Conservation (phyloP, 1,140 invertebrate species). For the Drosophila littoralis region DNA sequence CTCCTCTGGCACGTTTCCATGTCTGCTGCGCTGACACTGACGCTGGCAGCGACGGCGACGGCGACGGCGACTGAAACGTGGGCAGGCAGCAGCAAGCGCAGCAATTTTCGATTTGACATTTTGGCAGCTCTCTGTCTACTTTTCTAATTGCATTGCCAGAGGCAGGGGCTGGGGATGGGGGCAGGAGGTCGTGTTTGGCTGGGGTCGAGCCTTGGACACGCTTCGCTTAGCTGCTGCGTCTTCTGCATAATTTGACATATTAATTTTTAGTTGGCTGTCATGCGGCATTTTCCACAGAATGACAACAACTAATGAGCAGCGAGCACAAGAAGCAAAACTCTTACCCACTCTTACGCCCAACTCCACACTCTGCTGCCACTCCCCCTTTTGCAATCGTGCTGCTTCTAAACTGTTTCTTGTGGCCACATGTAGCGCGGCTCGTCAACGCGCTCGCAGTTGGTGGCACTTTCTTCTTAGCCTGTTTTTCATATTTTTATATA, state of each 20-base stretch:
- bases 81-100: slow-evolving; percentile 40
- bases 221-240: slow-evolving; percentile 45
- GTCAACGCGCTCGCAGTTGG: slow-evolving; percentile 58
- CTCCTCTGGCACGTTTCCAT: slow-evolving; percentile 37
- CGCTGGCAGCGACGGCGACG: slow-evolving; percentile 38
- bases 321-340: slow-evolving; percentile 2
- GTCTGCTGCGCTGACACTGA: slow-evolving; percentile 40
- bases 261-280: slow-evolving; percentile 67
- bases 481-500: background rate
- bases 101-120: slow-evolving; percentile 79
- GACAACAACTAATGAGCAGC: slow-evolving; percentile 60
- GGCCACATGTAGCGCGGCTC: slow-evolving; percentile 45
- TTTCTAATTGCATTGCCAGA: slow-evolving; percentile 63
- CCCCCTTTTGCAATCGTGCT: slow-evolving; percentile 8
- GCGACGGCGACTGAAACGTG: background rate
- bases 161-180: background rate
- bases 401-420: slow-evolving; percentile 35
- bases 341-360: background rate
- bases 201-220: slow-evolving; percentile 53
- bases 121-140: slow-evolving; percentile 66
- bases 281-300: slow-evolving; percentile 37
- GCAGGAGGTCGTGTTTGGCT: slow-evolving; percentile 33
- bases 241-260: slow-evolving; percentile 78
- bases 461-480: slow-evolving; percentile 47
- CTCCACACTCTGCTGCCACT: background rate